Evolutionary conservation across 2,113 vertebrate species (phyloP), one percentile per base, ranked within the genome.

Genomic region (Smithornis capensis): DNA sequence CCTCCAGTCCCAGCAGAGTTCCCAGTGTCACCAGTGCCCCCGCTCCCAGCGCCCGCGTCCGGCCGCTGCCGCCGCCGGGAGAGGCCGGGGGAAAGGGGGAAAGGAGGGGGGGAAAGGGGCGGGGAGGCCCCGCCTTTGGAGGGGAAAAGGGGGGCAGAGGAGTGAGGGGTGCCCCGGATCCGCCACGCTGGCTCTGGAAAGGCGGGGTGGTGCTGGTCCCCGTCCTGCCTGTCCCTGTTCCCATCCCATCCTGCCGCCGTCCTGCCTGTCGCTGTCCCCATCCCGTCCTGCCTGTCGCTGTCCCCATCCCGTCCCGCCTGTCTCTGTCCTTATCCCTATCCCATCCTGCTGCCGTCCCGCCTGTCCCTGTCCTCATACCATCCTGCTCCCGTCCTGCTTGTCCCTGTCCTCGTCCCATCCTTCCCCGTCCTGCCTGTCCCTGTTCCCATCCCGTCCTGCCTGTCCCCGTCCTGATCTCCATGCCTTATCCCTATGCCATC

Each of bases 141-240:
- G 83, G 56, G 64, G 22, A 44, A 64, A 86, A 50, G 49, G n/a
- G 21, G 56, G 64, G 19, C 37, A 71, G 62, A 49, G 42, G 37
- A 19, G 25, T 27, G 25, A 38, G 63, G 86, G 70, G 56, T n/a
- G 79, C 53, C 63, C 63, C 40, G 53, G 76, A 31, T 23, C 64
- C 83, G 92, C 92, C 87, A 94, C 87, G 92, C 83, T 90, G 87
- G 92, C 92, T 45, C 28, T 21, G 49, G 15, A 13, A 23, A 14
- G 38, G 53, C 33, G 47, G 40, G 7, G 55, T 17, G 73, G 52
- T n/a, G 77, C 42, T 68, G 83, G 1, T 27, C 33, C 49, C 38
- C 12, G 7, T 52, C 14, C 70, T 47, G 62, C 44, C 42, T 21
- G 19, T 60, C n/a, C 38, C 19, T 17, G n/a, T 47, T 35, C 49